Evolutionary conservation across 2,888 invertebrate genomes (phyloP), one percentile per base, ranked within the genome.

Genomic region (Drosophila prostipennis): DNA sequence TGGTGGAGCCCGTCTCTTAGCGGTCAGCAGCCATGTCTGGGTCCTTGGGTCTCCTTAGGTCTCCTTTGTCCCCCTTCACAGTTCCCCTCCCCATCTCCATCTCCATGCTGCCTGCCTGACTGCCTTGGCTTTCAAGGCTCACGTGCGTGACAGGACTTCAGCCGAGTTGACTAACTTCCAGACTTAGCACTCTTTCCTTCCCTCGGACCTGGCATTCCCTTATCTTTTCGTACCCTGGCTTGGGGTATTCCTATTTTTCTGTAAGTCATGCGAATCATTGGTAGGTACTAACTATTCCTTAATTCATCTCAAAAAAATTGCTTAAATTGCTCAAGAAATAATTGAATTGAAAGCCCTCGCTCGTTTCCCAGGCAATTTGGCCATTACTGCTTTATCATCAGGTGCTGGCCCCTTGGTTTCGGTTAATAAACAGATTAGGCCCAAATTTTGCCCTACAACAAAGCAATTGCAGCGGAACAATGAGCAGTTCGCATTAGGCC

Each of bases 141-240:
- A 59, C 32, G 74, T 80, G 80, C 80, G 80, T 85, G 74, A 63
- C 72, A 64, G 71, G 79, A 80, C 82, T 79, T 56, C 55, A 7
- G 55, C 51, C 72, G 34, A 63, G 63, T 61, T 65, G 53, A 65
- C 54, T 53, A 65, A 54, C 65, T 67, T 54, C 10, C 8, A 54
- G 45, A 54, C 53, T 32, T 37, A 8, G n/a, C 43, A 8, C 7
- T 32, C 42, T 26, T 26, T 26, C 26, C 26, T 26, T 26, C 26
- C 26, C 14, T 42, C 11, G n/a, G 26, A 26, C 26, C 26, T 1
- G 26, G 26, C 26, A 6, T n/a, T 14, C 19, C n/a, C 29, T 6
- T 11, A 14, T 11, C 26, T n/a, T 16, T 29, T n/a, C 6, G 13
- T 23, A 10, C 39, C 32, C 40, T 34, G 0, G 6, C 11, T 3